Percentiles rank a stretch among this genome's conserved stretches.
phyloP scores from a whole-genome alignment of 2,113 vertebrate species.

The Anhinga anhinga region DNA sequence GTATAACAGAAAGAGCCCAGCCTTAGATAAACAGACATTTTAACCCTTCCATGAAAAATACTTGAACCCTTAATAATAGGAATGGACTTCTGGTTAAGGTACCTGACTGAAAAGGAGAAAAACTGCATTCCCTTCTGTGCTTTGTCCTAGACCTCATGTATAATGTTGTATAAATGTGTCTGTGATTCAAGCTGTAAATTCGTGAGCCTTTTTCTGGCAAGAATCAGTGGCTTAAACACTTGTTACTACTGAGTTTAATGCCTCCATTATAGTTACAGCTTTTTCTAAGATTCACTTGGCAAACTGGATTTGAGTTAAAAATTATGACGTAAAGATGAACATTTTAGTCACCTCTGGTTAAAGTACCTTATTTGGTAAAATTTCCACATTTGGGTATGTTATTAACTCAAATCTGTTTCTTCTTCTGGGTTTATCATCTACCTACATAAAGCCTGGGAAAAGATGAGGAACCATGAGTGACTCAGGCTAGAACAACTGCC shows the following conservation, averaged over 20 bases:
- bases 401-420: background rate
- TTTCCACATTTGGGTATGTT: background rate
- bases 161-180: background rate
- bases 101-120: background rate
- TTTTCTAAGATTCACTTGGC: background rate
- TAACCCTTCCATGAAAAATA: background rate
- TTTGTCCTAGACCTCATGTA: background rate
- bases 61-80: background rate
- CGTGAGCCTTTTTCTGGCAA: background rate
- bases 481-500: background rate
- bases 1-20: background rate
- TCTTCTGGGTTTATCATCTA: background rate
- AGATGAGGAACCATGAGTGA: background rate
- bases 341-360: background rate
- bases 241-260: background rate
- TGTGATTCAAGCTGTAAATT: background rate
- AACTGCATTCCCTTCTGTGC: background rate
- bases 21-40: background rate
- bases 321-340: background rate
- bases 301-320: background rate
- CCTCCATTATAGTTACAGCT: background rate
- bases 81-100: background rate
- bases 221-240: background rate
- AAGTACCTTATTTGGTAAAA: background rate
- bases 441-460: background rate